Evolutionary conservation across 2,888 invertebrate genomes (phyloP).

Genomic region (Drepana falcataria): DNA sequence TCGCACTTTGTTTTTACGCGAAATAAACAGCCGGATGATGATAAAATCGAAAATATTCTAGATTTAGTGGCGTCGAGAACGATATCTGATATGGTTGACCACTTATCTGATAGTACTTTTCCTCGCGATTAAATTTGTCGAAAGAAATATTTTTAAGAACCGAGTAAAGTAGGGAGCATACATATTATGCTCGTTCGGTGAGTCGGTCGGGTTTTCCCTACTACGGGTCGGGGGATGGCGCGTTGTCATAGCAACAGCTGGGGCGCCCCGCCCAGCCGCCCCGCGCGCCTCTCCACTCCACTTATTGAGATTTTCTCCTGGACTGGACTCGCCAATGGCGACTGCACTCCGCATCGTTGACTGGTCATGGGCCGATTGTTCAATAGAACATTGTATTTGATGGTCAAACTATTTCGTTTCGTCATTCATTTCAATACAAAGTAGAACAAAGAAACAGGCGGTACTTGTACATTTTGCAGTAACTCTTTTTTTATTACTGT

Average conservation of each 20-base stretch:
- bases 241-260: constrained; percentile 64
- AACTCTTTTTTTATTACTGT: no score
- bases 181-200: constrained; percentile 10
- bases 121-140: background rate
- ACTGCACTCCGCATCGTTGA: constrained; percentile 23
- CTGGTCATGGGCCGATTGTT: background rate
- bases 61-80: constrained; percentile 2
- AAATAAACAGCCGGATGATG: constrained; percentile 5
- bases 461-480: no score
- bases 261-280: constrained; percentile 61
- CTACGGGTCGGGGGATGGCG: constrained; percentile 41
- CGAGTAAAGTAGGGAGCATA: background rate
- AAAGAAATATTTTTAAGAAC: background rate
- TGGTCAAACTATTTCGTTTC: background rate
- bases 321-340: constrained; percentile 45
- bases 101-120: background rate
- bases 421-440: no score
- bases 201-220: constrained; percentile 30
- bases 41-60: constrained; percentile 3
- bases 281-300: constrained; percentile 40
- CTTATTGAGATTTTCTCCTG: constrained; percentile 52
- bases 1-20: constrained; percentile 27
- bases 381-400: background rate
- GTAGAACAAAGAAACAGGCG: no score
- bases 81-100: constrained; percentile 3